Base-by-base conservation (phyloP, 1,140 invertebrate genomes). In the Atta cephalotes region DNA sequence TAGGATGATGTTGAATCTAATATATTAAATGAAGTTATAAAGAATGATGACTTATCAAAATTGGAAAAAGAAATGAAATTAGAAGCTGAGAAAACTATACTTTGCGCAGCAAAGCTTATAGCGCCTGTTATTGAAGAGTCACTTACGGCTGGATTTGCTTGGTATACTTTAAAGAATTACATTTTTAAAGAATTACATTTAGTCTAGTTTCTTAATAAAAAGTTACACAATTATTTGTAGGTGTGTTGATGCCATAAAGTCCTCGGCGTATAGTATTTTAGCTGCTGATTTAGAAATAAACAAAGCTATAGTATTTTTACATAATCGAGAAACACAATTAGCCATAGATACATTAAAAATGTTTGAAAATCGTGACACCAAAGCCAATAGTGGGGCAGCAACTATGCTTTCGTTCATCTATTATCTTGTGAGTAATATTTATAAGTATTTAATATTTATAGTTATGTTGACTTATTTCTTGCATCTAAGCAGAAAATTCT, bases 391-490 rank as follows among this genome's bases (percentile, higher is more conserved):
- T 88, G 97, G 96, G 58, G 98, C 98, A 7, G 96, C 98, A 7
- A 98, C 98, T n/a, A 99, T 99, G 96, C 95, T 99, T 18, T 97
- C 98, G 4, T 98, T 99, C 92, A 97, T 99, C 70, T 98, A 98
- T 93, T 98, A 97, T 93, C 96, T 98, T 95, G 98, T 98, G 94
- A 96, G 93, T 92, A 85, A 72, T 45, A 58, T 80, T 78, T 65
- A 16, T 18, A 18, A 14, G 49, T 86, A 25, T 68, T 2, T 45
- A 10, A 25, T 21, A 21, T 21, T 21, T 21, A 21, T n/a, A 60
- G 14, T 45, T 45, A 31, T 60, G n/a, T 45, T 28, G 6, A 3
- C 56, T 31, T 45, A 16, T 68, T 80, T 39, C 5, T 35, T 72
- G 1, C 7, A 12, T 60, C 16, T 72, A 60, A 60, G 16, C 3